phyloP scores from a whole-genome alignment of 2,113 vertebrate genomes.

The Rhea americana region DNA sequence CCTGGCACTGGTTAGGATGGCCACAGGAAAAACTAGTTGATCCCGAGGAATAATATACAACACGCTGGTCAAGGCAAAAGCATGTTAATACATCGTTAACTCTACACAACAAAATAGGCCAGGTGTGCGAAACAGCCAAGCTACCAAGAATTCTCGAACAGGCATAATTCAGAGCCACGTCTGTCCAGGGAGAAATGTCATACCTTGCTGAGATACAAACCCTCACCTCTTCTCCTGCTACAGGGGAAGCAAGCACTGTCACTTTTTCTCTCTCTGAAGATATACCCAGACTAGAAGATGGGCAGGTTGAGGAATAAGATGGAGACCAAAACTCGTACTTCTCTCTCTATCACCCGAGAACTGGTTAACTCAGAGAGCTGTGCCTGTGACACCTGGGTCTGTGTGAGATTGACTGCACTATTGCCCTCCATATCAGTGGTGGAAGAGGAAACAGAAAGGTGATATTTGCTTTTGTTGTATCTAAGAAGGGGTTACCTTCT shows the following conservation, averaged over 20 bases:
- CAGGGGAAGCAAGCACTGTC: neutral
- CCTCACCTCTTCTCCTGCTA: neutral
- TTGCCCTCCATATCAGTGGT: neutral
- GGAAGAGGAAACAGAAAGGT: neutral
- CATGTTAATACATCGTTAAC: neutral
- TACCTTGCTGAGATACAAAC: neutral
- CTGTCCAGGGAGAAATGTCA: neutral
- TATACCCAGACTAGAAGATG: neutral
- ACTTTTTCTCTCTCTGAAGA: neutral
- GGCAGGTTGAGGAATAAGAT: neutral
- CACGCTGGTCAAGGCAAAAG: neutral
- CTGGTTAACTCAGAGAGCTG: rapidly evolving
- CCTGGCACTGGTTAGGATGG: neutral
- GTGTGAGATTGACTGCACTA: neutral
- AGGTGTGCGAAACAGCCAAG: neutral
- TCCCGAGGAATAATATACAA: neutral
- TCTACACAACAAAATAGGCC: neutral
- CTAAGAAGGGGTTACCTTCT: neutral
- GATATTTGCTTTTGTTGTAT: neutral
- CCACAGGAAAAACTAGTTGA: rapidly evolving
- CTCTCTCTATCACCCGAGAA: neutral
- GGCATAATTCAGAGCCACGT: neutral
- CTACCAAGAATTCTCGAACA: neutral
- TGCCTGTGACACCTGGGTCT: neutral
- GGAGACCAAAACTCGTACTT: neutral